These are phyloP conservation scores for Listronotus oregonensis DNA, from an alignment of 1,140 invertebrate species.

Conservation along the genomic window DNA sequence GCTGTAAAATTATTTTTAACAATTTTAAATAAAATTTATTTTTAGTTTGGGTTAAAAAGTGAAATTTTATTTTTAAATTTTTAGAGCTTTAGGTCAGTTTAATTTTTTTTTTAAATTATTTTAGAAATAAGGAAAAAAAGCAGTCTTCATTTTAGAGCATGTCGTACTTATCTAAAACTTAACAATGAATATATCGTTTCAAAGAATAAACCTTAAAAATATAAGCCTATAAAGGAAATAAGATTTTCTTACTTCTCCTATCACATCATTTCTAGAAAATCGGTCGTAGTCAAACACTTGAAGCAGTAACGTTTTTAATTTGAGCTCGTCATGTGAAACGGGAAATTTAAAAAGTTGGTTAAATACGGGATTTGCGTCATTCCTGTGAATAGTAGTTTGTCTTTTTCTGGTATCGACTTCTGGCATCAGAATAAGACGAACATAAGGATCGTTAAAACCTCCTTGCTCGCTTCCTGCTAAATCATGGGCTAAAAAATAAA, in stretches of 20 bases:
- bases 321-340: conserved; percentile 77
- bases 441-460: conserved; percentile 87
- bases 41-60: too few relatives aligned
- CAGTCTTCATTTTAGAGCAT: too few relatives aligned
- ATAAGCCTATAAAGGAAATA: background rate
- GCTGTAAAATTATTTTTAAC: too few relatives aligned
- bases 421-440: conserved; percentile 74
- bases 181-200: too few relatives aligned
- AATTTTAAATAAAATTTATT: too few relatives aligned
- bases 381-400: conserved; percentile 78
- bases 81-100: too few relatives aligned
- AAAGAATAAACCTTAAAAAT: background rate
- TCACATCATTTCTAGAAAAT: conserved; percentile 78
- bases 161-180: too few relatives aligned
- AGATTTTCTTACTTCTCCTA: conserved; percentile 64
- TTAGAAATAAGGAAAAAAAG: too few relatives aligned
- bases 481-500: conserved; percentile 71
- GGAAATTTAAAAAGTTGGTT: conserved; percentile 87
- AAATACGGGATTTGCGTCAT: conserved; percentile 78
- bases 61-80: too few relatives aligned
- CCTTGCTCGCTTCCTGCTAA: conserved; percentile 78
- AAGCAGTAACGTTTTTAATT: conserved; percentile 73
- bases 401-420: conserved; percentile 82
- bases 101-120: too few relatives aligned
- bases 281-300: conserved; percentile 64